A percentile compares a stretch with the other conserved stretches of the same genome.
These are phyloP conservation scores for Calosoma granatense DNA, from an alignment of 1,140 invertebrate species.

Conservation along the genomic window DNA sequence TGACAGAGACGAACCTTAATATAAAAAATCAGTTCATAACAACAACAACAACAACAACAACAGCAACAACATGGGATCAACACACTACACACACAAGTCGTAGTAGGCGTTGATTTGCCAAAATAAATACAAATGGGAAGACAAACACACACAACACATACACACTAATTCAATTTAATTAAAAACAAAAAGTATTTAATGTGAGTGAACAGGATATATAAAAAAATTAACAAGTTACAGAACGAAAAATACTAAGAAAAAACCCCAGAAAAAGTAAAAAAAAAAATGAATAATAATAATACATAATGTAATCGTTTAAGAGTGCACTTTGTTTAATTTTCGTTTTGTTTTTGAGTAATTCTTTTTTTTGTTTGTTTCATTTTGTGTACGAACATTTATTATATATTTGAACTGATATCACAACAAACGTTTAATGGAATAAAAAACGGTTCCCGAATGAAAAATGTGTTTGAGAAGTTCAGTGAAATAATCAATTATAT, in stretches of 20 bases:
- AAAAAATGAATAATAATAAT: not conserved
- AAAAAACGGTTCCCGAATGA: too few species aligned
- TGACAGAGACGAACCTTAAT: not conserved
- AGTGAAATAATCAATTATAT: too few species aligned
- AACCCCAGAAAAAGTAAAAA: not conserved
- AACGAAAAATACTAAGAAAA: not conserved
- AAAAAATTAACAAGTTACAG: slow-evolving; percentile 7
- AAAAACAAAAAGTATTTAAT: slow-evolving; percentile 2
- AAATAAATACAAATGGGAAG: too few species aligned
- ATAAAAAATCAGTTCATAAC: not conserved
- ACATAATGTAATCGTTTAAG: slow-evolving; percentile 3
- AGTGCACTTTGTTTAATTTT: slow-evolving; percentile 8
- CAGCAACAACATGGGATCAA: not conserved
- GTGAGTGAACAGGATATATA: slow-evolving; percentile 1
- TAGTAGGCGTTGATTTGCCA: slow-evolving; percentile 2
- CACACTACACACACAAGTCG: not conserved
- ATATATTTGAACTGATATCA: too few species aligned
- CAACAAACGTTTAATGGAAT: too few species aligned
- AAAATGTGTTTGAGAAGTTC: too few species aligned
- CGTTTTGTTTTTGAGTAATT: slow-evolving; percentile 6
- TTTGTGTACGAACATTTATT: too few species aligned
- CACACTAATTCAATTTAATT: slow-evolving; percentile 2
- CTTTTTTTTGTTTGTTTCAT: too few species aligned
- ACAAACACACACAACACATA: not conserved
- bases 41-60: not conserved